phyloP scores from a whole-genome alignment of 1,140 invertebrate species.

The Phortica variegata region DNA sequence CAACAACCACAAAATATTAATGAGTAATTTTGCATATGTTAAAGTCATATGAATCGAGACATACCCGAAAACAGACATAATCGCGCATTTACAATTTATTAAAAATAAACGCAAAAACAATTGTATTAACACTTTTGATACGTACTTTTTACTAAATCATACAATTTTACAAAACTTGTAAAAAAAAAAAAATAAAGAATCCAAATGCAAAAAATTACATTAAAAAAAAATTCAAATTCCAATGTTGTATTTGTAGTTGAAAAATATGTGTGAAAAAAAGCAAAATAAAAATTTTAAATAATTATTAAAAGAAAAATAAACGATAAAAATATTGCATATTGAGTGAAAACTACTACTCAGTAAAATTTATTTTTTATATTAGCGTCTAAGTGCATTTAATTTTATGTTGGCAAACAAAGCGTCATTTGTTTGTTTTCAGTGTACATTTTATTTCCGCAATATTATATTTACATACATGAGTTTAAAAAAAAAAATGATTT shows the following conservation, averaged over 20 bases:
- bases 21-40: no score
- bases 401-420: no score
- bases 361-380: no score
- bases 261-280: conserved; percentile 10
- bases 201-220: conserved; percentile 5
- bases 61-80: conserved; percentile 48
- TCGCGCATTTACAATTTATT: conserved; percentile 40
- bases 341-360: no score
- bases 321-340: conserved; percentile 1
- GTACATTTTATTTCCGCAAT: no score
- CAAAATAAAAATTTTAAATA: conserved; percentile 25
- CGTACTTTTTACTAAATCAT: conserved; percentile 6
- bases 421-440: no score
- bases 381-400: no score
- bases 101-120: conserved; percentile 32
- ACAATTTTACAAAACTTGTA: conserved; percentile 45
- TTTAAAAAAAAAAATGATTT: conserved; percentile 9
- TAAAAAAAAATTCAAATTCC: not conserved
- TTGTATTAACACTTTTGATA: conserved; percentile 48
- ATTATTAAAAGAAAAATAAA: conserved; percentile 3
- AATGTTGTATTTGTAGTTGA: no score
- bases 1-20: no score
- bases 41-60: conserved; percentile 24
- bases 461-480: no score
- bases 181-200: conserved; percentile 26